Evolutionary conservation across 2,797 vertebrate genomes (phyloP), one percentile per base, ranked within the genome.

Genomic region (Microctenopoma stevenorrisi): DNA sequence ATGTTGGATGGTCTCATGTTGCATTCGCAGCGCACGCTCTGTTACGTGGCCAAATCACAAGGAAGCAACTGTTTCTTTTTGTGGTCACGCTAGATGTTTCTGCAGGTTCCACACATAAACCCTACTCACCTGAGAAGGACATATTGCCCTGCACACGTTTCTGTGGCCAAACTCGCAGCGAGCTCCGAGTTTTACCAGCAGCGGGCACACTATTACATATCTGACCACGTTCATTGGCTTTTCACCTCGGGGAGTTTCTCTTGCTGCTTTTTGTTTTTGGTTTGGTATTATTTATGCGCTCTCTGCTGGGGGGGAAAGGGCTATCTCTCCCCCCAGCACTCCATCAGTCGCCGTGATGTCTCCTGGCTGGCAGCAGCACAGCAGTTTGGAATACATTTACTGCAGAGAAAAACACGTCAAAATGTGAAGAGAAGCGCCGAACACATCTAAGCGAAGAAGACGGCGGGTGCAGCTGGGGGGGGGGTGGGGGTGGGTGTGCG

Each of bases 241-340:
- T 71, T 86, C 81, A 86, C 85, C 65, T 76, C 68, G 1, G 74
- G 78, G 82, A 86, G 61, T 74, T 86, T 76, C 69, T 86, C 62
- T 50, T 74, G 68, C 66, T 68, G 83, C 68, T 73, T 80, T 73
- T 82, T 55, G 79, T 80, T 68, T 91, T 89, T 91, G 82, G 91
- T 89, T 87, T 63, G 11, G 74, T 74, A 67, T 87, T 88, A 86
- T 90, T 91, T 90, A 89, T 87, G 89, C 91, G 86, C 67, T 82
- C 76, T 78, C 55, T 15, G 26, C 70, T 63, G 63, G 44, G 66
- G 71, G 38, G 59, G 61, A 49, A 38, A 64, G 69, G 80, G 44
- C 78, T 85, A 74, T 80, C 77, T 86, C 67, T 85, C 59, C 81
- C 74, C 78, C 76, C 76, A 77, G 88, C 44, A 60, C 73, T 87